Conservation (phyloP, 2,797 vertebrate genomes). For the Phataginus tetradactyla region DNA sequence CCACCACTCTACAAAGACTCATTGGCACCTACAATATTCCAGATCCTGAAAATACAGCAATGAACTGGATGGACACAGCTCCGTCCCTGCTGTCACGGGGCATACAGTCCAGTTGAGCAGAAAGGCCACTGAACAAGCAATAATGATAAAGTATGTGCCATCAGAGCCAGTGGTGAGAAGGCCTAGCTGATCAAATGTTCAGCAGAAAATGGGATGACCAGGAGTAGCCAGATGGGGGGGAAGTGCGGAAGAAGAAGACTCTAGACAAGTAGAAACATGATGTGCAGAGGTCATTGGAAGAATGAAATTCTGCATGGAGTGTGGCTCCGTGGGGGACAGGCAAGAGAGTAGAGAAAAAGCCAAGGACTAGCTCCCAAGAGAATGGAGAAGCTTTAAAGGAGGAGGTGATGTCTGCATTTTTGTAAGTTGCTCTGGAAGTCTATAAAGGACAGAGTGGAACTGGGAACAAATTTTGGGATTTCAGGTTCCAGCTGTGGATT, state of each 20-base stretch:
- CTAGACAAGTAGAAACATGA: rapidly evolving
- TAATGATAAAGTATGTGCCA: too few relatives aligned
- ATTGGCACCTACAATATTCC: neutral
- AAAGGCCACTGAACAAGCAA: neutral
- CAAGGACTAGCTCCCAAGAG: neutral
- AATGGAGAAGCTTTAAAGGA: neutral
- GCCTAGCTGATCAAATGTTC: rapidly evolving
- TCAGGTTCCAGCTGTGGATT: neutral
- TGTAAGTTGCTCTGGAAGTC: neutral
- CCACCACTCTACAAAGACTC: neutral
- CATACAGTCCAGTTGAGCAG: too few relatives aligned
- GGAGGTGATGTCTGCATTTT: neutral
- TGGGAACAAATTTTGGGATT: neutral
- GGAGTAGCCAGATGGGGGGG: rapidly evolving
- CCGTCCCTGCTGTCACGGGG: neutral
- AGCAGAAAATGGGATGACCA: neutral
- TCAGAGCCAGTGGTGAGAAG: neutral
- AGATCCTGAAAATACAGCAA: neutral
- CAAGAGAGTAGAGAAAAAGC: neutral
- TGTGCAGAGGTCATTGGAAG: neutral
- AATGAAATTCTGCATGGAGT: rapidly evolving
- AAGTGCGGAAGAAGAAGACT: neutral
- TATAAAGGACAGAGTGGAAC: too few relatives aligned
- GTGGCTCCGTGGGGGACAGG: neutral
- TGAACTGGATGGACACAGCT: neutral